Conservation (phyloP, 2,888 invertebrate species). For the Coleophora deauratella region DNA sequence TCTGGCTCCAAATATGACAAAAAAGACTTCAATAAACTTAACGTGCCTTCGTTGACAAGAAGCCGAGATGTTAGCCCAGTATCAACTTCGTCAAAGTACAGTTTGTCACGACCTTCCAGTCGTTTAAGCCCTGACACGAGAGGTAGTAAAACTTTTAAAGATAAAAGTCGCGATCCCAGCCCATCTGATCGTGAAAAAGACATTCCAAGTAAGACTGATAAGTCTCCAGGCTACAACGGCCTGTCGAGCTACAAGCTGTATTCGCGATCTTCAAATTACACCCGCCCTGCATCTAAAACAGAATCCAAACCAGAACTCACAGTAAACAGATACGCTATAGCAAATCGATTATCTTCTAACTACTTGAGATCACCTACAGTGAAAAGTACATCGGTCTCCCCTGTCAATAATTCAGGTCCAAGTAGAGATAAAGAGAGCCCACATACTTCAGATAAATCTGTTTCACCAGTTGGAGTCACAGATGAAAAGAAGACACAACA, state of each 20-base stretch:
- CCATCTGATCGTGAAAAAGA: constrained; percentile 69
- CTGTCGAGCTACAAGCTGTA: constrained; percentile 70
- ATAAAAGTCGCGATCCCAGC: constrained; percentile 72
- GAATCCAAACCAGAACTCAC: constrained; percentile 42
- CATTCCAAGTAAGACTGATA: constrained; percentile 73
- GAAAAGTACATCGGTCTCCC: constrained; percentile 51
- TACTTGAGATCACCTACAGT: constrained; percentile 55
- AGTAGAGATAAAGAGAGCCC: constrained; percentile 10
- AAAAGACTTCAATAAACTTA: constrained; percentile 49
- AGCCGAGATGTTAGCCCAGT: constrained; percentile 75
- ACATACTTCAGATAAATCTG: constrained; percentile 34
- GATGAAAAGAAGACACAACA: constrained; percentile 27
- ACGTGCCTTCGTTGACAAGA: constrained; percentile 43
- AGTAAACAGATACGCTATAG: constrained; percentile 56
- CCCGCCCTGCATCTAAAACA: constrained; percentile 41
- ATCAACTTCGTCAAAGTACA: constrained; percentile 54
- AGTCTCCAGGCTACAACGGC: constrained; percentile 66
- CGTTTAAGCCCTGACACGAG: constrained; percentile 67
- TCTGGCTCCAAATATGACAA: constrained; percentile 27
- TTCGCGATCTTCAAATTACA: constrained; percentile 58
- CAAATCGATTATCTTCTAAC: constrained; percentile 54
- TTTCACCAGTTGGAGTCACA: constrained; percentile 21
- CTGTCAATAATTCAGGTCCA: constrained; percentile 39
- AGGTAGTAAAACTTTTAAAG: constrained; percentile 47
- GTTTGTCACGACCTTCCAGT: constrained; percentile 53